These are phyloP conservation scores for Antedon mediterranea DNA, from an alignment of 53 echinoderm and acorn worm species.

Conservation along the genomic window DNA sequence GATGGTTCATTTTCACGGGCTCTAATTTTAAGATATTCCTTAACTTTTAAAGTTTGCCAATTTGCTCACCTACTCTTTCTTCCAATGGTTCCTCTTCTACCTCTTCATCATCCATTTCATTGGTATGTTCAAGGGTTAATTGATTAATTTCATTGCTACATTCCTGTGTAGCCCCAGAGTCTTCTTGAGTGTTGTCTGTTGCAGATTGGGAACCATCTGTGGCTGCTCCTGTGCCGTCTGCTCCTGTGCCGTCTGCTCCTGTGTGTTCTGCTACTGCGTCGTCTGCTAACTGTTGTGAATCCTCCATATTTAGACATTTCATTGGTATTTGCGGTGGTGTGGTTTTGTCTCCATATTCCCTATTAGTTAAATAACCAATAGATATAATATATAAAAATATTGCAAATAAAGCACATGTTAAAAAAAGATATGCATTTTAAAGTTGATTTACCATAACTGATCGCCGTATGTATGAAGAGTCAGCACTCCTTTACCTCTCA, in stretches of 20 bases:
- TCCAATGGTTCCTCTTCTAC: background rate
- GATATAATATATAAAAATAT: no score
- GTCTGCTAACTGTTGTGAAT: background rate
- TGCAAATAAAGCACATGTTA: no score
- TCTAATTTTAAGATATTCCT: no score
- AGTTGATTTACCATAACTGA: slow-evolving; percentile 49
- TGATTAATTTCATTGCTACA: slow-evolving; percentile 1
- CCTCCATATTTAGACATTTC: background rate
- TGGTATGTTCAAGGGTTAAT: background rate
- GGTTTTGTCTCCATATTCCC: slow-evolving; percentile 68
- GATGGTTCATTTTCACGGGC: no score
- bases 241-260: background rate
- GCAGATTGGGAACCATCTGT: background rate
- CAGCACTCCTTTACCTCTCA: slow-evolving; percentile 68
- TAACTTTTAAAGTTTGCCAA: no score
- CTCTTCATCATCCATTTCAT: background rate
- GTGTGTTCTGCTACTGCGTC: background rate
- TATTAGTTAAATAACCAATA: slow-evolving; percentile 3
- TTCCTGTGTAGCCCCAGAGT: background rate
- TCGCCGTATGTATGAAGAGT: slow-evolving; percentile 52
- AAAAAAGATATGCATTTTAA: no score
- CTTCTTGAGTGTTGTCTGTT: no score
- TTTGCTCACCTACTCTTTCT: background rate
- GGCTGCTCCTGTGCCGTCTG: background rate
- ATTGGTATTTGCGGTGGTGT: slow-evolving; percentile 38